Base-by-base conservation (phyloP, 92 coral and sea anemone species). In the Paramuricea clavata region DNA sequence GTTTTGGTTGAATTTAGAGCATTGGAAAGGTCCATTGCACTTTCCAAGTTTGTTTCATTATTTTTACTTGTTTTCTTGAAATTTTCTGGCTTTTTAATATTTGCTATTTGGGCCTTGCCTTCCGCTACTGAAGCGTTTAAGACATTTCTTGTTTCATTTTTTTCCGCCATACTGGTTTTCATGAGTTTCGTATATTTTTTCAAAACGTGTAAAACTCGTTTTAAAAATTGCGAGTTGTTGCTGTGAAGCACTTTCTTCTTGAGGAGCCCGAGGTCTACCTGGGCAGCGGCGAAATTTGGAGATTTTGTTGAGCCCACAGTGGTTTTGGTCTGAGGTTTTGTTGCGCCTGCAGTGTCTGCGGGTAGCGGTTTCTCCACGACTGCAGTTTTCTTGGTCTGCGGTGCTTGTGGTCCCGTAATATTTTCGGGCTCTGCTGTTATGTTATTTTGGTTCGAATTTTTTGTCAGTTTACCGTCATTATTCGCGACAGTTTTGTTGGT, bases 101-200 rank as follows among this genome's bases (percentile, higher is more conserved):
- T 28, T 28, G 35, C 5, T 4, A 27, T 65, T 65, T 65, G 39
- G 0, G 21, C 39, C 9, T 65, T 33, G 12, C 2, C 9, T 28
- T 27, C n/a, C 21, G 35, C 36, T 28, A 27, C 11, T 65, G 72
- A 65, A 13, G 41, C 16, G 72, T 65, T 60, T 26, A 60, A n/a
- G 31, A 22, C 68, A 27, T 60, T 65, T 12, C 36, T 65, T 2
- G 72, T 28, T 17, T 57, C 47, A 22, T 61, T 79, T 43, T 59
- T 79, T 16, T 44, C 84, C 19, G 30, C 23, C 73, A 79, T 79
- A 60, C 84, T 79, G 23, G 35, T 79, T 60, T 61, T 57, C 84
- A 79, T 79, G n/a, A 79, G 57, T 34, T 79, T 79, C 49, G 84
- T 79, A 49, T 79, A 79, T 39, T 79, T 79, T 60, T 21, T 59